A percentile compares a stretch with the other conserved stretches of the same genome.
These are phyloP conservation scores for Callimorpha dominula DNA, from an alignment of 2,888 invertebrate species.

Conservation along the genomic window DNA sequence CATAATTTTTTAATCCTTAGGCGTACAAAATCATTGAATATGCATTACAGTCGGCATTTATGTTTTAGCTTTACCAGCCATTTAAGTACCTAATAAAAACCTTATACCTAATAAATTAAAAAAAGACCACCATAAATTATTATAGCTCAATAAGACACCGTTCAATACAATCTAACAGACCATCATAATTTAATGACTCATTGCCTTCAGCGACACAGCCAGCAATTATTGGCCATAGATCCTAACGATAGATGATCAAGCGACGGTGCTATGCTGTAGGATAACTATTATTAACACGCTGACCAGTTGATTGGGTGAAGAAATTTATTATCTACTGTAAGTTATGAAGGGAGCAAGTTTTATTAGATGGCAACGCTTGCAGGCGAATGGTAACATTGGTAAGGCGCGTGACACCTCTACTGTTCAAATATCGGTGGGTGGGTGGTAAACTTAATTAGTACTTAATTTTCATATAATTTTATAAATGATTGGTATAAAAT, in stretches of 20 bases:
- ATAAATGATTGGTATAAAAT: too few species aligned
- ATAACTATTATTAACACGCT: constrained; percentile 38
- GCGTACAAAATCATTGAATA: too few species aligned
- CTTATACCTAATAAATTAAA: background rate
- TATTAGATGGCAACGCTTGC: background rate
- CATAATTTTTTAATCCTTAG: too few species aligned
- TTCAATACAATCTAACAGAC: constrained; percentile 31
- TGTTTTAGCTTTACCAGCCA: background rate
- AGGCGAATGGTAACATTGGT: background rate
- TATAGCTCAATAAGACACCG: background rate
- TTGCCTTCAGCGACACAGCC: constrained; percentile 39
- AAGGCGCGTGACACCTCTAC: background rate
- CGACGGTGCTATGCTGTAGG: constrained; percentile 29
- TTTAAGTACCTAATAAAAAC: background rate
- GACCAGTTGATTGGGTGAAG: background rate
- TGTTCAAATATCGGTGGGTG: background rate
- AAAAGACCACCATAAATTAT: constrained; percentile 17
- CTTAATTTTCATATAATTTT: background rate
- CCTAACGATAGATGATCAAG: constrained; percentile 39
- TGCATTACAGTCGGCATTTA: too few species aligned
- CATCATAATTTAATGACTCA: constrained; percentile 42
- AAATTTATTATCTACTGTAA: constrained; percentile 3
- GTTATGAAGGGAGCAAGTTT: background rate
- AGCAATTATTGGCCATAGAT: constrained; percentile 64
- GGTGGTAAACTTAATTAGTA: background rate